Conservation (phyloP, 1,140 invertebrate genomes). For the Heliconius eleuchia region DNA sequence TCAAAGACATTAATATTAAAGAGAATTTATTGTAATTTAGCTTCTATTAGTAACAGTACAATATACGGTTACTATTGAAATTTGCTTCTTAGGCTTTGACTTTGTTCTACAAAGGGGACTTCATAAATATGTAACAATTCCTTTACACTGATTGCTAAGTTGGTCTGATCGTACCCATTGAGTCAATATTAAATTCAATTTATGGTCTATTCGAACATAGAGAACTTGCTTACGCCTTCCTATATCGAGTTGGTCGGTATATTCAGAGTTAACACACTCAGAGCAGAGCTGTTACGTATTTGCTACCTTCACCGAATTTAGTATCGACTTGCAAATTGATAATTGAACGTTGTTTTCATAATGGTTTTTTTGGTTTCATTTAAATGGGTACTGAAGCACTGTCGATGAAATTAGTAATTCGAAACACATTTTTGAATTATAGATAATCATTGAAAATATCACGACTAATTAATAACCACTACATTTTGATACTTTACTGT, state of each 20-base stretch:
- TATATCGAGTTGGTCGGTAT: conserved; percentile 30
- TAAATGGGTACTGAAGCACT: no score
- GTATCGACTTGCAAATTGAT: conserved; percentile 7
- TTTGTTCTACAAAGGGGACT: conserved; percentile 2
- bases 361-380: no score
- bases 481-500: not conserved
- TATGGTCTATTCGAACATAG: conserved; percentile 23
- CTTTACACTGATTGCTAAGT: conserved; percentile 19
- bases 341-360: not conserved
- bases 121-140: conserved; percentile 16
- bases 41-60: not conserved
- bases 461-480: not conserved
- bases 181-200: conserved; percentile 37
- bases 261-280: conserved; percentile 28
- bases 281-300: conserved; percentile 29
- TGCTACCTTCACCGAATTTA: conserved; percentile 15
- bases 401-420: no score
- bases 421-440: no score
- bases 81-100: not conserved
- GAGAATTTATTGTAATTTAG: not conserved
- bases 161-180: conserved; percentile 16
- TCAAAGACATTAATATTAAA: not conserved
- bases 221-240: conserved; percentile 40
- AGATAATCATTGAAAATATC: no score
- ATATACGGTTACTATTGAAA: not conserved